Percentiles rank a stretch among this genome's conserved stretches.
These are phyloP conservation scores for Pontoporia blainvillei DNA, from an alignment of 2,113 vertebrate genomes.

Conservation along the genomic window DNA sequence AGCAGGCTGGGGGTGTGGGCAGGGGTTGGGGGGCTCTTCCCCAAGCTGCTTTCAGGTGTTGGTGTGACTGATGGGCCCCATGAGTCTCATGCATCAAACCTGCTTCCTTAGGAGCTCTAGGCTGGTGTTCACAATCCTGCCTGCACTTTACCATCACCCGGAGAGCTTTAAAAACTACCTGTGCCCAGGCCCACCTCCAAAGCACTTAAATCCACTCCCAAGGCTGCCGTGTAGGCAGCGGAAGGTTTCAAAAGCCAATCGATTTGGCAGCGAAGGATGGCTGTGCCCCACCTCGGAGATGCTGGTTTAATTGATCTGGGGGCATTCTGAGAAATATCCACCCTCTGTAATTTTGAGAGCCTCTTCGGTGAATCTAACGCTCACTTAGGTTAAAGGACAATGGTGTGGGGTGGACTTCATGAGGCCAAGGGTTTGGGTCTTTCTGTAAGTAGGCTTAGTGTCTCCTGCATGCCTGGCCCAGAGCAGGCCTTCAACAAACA, in stretches of 20 bases:
- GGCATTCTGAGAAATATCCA: neutral
- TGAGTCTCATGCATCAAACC: neutral
- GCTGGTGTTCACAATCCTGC: neutral
- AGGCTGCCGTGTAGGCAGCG: neutral
- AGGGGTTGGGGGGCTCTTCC: neutral
- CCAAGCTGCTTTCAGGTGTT: neutral
- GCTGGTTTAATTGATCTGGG: neutral
- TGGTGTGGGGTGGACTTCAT: rapidly evolving
- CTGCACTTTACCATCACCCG: neutral
- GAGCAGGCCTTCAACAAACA: neutral
- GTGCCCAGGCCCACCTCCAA: neutral
- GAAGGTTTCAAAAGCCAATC: neutral
- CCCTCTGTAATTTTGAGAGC: neutral
- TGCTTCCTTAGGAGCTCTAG: neutral
- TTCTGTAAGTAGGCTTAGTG: neutral
- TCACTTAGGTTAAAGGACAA: neutral
- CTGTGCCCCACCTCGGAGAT: neutral
- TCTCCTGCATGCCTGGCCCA: neutral
- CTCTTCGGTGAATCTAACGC: neutral
- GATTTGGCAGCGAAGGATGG: neutral
- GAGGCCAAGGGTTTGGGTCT: neutral
- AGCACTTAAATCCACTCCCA: neutral
- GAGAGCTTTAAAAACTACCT: conserved; percentile 22
- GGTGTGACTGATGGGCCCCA: neutral
- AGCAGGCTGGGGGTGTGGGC: neutral